These are phyloP conservation scores for Nasonia longicornis DNA, from an alignment of 1,140 invertebrate genomes.

Conservation along the genomic window DNA sequence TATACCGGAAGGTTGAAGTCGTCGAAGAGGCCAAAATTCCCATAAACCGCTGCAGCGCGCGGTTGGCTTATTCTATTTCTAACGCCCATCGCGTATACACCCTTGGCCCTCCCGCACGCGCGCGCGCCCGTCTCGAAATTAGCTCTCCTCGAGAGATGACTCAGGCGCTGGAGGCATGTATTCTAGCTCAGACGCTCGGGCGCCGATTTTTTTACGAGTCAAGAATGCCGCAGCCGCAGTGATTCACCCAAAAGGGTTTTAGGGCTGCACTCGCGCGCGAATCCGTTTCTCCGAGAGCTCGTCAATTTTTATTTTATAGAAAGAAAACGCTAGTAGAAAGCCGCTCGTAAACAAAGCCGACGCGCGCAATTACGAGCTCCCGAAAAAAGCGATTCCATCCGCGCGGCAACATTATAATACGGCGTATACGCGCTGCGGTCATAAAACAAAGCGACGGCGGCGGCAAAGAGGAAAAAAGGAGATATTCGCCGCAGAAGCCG, in stretches of 20 bases:
- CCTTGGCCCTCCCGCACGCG: constrained; percentile 20
- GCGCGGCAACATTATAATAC: neutral
- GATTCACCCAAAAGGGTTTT: neutral
- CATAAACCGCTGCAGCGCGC: constrained; percentile 17
- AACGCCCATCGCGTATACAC: constrained; percentile 6
- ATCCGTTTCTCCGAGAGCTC: too few species aligned
- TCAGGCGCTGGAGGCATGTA: neutral
- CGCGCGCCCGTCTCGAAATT: constrained; percentile 19
- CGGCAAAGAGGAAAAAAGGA: neutral
- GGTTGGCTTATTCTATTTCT: constrained; percentile 31
- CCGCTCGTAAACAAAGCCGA: neutral
- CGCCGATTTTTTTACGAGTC: constrained; percentile 7
- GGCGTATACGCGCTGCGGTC: neutral
- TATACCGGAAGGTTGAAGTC: neutral
- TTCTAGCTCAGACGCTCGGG: neutral
- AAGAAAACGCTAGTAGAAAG: neutral
- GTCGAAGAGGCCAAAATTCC: constrained; percentile 14
- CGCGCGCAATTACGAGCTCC: neutral
- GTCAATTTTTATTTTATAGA: neutral
- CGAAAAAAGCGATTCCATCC: constrained; percentile 15
- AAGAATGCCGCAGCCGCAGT: neutral
- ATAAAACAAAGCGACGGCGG: constrained; percentile 16
- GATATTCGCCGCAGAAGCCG: neutral
- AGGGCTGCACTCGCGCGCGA: neutral
- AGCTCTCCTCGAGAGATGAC: neutral